Evolutionary conservation across 2,888 invertebrate genomes (phyloP), one percentile per base, ranked within the genome.

Genomic region (Biston stratarius): DNA sequence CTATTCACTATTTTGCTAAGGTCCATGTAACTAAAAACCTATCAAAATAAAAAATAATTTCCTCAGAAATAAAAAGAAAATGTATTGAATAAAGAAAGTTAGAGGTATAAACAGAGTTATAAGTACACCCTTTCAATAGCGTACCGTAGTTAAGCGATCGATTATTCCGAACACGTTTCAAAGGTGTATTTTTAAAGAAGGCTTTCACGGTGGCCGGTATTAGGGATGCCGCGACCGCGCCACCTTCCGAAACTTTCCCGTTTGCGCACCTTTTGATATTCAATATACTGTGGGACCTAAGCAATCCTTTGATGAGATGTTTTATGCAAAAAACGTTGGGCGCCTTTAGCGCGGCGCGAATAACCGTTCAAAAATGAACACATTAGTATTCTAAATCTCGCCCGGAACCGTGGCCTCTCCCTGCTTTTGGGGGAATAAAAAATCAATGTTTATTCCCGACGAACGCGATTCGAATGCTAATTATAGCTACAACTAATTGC

Each of bases 231-330:
- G 80, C 86, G 81, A 80, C 81, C 82, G 85, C 86, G 78, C 83
- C 83, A 83, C 81, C 83, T 75, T 83, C 86, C 78, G 79, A 89
- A 92, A 92, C 88, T 92, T 93, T 91, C 82, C 82, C 88, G 83
- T 81, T 83, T 84, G 88, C 87, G 85, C 88, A 92, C 91, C 92
- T 92, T 94, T 94, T 94, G 91, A 93, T 93, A 94, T 94, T 94
- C 92, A 94, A 94, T 94, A 93, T 94, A 94, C 89, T 88, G 83
- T 75, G 90, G 88, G 85, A 83, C 87, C 91, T 88, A 84, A 91
- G 91, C 93, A 93, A 93, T 92, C 94, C 93, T 94, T 93, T 94
- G 94, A 94, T 94, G 94, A 93, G 93, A 94, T 94, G 92, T 93
- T 93, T 94, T 94, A 94, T 94, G 94, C 93, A 93, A 93, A 94